phyloP scores from a whole-genome alignment of 2,113 vertebrate species.

The Oreochromis spilurus region DNA sequence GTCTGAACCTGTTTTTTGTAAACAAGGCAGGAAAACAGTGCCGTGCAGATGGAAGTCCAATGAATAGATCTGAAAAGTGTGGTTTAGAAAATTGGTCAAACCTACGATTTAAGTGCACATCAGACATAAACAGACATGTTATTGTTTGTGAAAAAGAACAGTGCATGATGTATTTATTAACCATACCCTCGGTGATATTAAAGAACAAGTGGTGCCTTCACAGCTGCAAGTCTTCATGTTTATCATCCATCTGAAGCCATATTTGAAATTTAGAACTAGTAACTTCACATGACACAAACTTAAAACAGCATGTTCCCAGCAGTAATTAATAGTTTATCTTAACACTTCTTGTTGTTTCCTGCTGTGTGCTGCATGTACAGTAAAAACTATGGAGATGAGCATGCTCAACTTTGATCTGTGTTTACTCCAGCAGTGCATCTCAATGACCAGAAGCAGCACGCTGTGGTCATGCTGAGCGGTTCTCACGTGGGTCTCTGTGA shows the following conservation, averaged over 20 bases:
- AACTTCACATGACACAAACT: background rate
- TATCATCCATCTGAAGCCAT: background rate
- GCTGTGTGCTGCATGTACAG: background rate
- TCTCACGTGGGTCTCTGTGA: background rate
- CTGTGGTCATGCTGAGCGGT: background rate
- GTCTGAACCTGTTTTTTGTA: too few relatives aligned
- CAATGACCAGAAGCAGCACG: background rate
- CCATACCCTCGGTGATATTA: background rate
- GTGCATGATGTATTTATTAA: background rate
- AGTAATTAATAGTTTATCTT: background rate
- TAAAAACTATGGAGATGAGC: background rate
- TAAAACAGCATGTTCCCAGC: background rate
- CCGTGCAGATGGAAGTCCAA: background rate
- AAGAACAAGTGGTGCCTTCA: background rate
- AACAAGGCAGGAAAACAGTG: too few relatives aligned
- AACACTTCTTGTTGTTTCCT: background rate
- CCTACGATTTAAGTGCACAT: fast-evolving
- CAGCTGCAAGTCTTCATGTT: background rate
- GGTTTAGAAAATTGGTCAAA: background rate
- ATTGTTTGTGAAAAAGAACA: background rate
- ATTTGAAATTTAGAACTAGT: background rate
- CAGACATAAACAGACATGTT: background rate
- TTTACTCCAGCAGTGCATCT: background rate
- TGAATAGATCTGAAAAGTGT: background rate
- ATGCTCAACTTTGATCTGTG: background rate